Conservation (phyloP, 2,888 invertebrate species). For the Lasius fuliginosus region DNA sequence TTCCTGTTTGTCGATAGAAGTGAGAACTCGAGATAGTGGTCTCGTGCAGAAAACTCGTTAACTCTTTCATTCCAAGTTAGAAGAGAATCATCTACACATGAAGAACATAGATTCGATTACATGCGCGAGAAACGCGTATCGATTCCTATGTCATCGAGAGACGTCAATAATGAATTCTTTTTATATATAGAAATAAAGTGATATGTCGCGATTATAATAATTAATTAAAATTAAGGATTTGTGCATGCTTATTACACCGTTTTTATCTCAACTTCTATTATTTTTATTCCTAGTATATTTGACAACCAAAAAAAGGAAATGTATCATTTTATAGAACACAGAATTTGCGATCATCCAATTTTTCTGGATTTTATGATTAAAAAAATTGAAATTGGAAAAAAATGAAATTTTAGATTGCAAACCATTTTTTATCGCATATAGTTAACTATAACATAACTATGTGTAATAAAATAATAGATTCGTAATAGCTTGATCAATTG, state of each 20-base stretch:
- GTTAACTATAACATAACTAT: neutral
- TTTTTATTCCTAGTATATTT: neutral
- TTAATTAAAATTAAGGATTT: constrained; percentile 22
- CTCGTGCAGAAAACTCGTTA: constrained; percentile 33
- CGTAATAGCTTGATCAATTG: constrained; percentile 9
- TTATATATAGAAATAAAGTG: constrained; percentile 7
- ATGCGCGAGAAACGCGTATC: constrained; percentile 25
- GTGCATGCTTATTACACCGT: neutral
- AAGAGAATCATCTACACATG: neutral
- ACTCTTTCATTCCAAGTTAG: constrained; percentile 49
- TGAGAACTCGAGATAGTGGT: constrained; percentile 29
- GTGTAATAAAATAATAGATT: constrained; percentile 15
- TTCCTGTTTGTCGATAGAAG: constrained; percentile 9
- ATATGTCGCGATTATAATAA: neutral
- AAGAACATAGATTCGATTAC: constrained; percentile 27
- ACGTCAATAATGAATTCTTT: neutral
- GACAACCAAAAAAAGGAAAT: neutral
- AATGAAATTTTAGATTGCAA: neutral
- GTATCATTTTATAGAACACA: neutral
- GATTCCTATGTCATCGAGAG: constrained; percentile 3
- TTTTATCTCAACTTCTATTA: constrained; percentile 17
- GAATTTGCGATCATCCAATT: neutral
- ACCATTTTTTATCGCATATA: neutral
- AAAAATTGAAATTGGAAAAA: neutral
- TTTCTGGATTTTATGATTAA: neutral